A percentile compares a stretch with the other conserved stretches of the same genome.
These are phyloP conservation scores for Benitochromis conjunctus DNA, from an alignment of 2,113 vertebrate species.

Conservation along the genomic window DNA sequence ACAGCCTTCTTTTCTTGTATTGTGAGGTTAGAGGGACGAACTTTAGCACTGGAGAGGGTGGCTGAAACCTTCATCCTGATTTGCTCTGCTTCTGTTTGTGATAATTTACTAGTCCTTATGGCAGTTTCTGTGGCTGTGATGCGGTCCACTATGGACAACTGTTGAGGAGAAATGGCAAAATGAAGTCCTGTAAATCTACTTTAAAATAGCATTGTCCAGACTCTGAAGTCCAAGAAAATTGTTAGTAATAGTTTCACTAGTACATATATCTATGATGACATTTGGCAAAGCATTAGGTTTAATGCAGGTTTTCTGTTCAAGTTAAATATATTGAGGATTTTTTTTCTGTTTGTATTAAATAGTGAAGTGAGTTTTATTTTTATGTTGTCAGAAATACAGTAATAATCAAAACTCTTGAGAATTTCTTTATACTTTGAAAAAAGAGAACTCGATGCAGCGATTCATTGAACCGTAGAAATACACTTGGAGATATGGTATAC, in stretches of 20 bases:
- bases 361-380: background rate
- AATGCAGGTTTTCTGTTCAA: background rate
- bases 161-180: background rate
- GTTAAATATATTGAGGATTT: background rate
- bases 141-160: background rate
- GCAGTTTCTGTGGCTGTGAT: background rate
- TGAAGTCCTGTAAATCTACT: background rate
- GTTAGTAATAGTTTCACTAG: background rate
- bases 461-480: background rate
- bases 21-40: no score
- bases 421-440: background rate
- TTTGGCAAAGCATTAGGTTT: background rate
- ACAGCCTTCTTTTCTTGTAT: no score
- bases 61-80: no score
- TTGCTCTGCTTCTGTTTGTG: background rate
- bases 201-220: background rate
- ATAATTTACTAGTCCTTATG: background rate
- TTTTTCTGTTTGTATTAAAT: background rate
- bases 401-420: background rate
- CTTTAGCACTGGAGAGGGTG: no score
- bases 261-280: background rate
- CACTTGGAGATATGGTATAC: background rate
- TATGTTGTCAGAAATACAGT: background rate
- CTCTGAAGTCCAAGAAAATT: background rate
- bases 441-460: background rate